Evolutionary conservation across 2,888 invertebrate genomes (phyloP).

Genomic region (Cephus rjabovi): DNA sequence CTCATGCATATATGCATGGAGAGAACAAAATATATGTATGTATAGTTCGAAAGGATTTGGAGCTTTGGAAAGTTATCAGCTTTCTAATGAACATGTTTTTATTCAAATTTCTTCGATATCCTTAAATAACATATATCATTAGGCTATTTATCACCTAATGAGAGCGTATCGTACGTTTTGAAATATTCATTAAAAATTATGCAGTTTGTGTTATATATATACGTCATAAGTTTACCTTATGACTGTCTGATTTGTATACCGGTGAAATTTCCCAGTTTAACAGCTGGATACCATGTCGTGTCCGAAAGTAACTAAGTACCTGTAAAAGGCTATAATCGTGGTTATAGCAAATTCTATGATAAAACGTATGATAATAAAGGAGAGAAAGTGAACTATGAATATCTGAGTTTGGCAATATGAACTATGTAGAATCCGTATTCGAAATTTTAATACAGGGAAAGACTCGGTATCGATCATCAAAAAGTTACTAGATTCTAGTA

Average conservation of each 20-base stretch:
- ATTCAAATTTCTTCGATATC: neutral
- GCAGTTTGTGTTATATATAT: too few relatives aligned
- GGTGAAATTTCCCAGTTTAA: neutral
- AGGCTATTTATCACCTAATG: too few relatives aligned
- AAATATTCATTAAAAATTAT: too few relatives aligned
- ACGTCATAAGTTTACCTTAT: too few relatives aligned
- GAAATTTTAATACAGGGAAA: neutral
- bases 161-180: too few relatives aligned
- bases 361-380: neutral
- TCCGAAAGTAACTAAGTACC: neutral
- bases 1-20: neutral
- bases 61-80: slow-evolving; percentile 4
- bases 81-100: neutral
- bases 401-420: neutral
- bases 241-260: neutral
- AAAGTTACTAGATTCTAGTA: too few relatives aligned
- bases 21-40: neutral
- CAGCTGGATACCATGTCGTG: neutral
- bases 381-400: neutral
- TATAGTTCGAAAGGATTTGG: neutral
- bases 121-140: neutral
- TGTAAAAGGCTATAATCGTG: neutral
- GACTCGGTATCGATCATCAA: neutral
- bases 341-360: neutral
- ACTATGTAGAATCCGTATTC: neutral